Base-by-base conservation (phyloP, 1,140 invertebrate species). In the Oryzaephilus surinamensis region DNA sequence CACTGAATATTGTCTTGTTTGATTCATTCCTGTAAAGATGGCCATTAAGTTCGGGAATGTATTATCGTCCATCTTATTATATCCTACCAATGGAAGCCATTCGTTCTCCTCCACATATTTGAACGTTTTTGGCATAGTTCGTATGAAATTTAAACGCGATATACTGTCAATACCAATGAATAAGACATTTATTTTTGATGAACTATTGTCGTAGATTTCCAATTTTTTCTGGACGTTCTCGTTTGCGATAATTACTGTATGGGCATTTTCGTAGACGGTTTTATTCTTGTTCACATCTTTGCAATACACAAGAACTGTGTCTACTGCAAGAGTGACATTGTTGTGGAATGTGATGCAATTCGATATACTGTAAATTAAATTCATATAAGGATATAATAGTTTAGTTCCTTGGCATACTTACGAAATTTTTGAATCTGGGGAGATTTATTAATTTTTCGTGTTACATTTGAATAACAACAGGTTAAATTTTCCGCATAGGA, bases 11-110 rank as follows among this genome's bases (percentile, higher is more conserved):
- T 67, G 60, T 38, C 64, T 61, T 6, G 50, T 45, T 31, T 62
- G 51, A 54, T 60, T 74, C 18, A 70, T 65, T 2, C 84, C 84
- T 2, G 76, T 79, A 13, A 86, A 59, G 4, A 81, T 57, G 0
- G 83, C 77, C 68, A 88, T 79, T n/a, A 88, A 52, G 58, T 88
- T 88, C 0, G 82, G 81, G 53, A 80, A 84, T 1, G 81, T 86
- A 43, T 86, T 85, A 46, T 83, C 81, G 2, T 73, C 82, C 48
- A 75, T 68, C 57, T 78, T 79, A 32, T 72, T 48, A 51, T 75
- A 78, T 0, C 76, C 76, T 16, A 63, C 55, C 7, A 77, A 54
- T 13, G 64, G 59, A 4, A 73, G 44, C 56, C 71, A 76, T 17
- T 42, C 33, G 18, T 43, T 36, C 1, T 28, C 63, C 26, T 69